phyloP scores from a whole-genome alignment of 2,888 invertebrate species.

The Macaria notata region DNA sequence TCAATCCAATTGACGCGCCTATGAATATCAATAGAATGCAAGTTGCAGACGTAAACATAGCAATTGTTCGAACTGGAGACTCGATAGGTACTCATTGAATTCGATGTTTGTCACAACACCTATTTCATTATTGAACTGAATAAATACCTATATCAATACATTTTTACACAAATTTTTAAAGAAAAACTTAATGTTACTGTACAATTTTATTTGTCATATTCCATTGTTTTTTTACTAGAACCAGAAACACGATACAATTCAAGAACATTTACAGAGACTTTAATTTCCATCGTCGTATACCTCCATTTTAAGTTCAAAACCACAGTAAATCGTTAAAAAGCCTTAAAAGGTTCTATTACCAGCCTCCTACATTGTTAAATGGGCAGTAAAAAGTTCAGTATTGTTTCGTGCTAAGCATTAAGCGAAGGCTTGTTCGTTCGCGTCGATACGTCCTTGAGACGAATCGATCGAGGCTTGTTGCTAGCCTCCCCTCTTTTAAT shows the following conservation, averaged over 20 bases:
- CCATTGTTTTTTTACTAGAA: too few relatives aligned
- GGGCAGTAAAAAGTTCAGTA: conserved; percentile 12
- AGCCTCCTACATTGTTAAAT: conserved; percentile 8
- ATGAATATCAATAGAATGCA: conserved; percentile 44
- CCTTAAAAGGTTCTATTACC: conserved; percentile 12
- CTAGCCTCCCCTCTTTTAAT: conserved; percentile 1
- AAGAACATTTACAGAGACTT: background rate
- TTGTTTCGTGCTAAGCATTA: conserved; percentile 19
- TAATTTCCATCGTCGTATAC: background rate
- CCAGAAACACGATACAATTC: too few relatives aligned
- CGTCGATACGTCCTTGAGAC: conserved; percentile 27
- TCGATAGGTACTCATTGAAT: conserved; percentile 1
- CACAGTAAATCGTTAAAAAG: background rate
- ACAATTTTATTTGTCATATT: too few relatives aligned
- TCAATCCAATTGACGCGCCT: conserved; percentile 36
- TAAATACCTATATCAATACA: too few relatives aligned
- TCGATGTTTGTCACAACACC: conserved; percentile 3
- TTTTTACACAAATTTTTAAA: too few relatives aligned
- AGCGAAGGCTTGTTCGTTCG: conserved; percentile 14
- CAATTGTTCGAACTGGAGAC: conserved; percentile 28
- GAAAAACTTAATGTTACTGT: too few relatives aligned
- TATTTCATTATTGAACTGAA: too few relatives aligned
- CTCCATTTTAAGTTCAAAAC: too few relatives aligned
- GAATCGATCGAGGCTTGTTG: conserved; percentile 22
- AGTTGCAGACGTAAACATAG: conserved; percentile 41